Conservation (phyloP, 2,888 invertebrate species). For the Leptarthrus brevirostris region DNA sequence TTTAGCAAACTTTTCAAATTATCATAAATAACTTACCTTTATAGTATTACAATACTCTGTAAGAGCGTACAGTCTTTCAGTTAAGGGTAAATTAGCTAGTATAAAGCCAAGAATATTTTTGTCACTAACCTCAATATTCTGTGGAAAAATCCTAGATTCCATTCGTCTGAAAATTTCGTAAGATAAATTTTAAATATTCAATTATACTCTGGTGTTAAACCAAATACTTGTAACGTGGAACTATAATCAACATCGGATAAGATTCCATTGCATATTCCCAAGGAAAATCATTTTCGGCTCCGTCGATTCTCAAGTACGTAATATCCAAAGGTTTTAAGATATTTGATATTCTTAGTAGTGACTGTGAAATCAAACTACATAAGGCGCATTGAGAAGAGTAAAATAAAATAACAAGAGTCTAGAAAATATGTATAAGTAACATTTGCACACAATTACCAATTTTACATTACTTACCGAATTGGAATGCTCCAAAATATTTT, state of each 20-base stretch:
- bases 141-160: constrained; percentile 79
- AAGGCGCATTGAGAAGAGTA: constrained; percentile 83
- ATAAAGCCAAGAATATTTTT: constrained; percentile 75
- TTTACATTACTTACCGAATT: not conserved
- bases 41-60: constrained; percentile 70
- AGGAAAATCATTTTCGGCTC: constrained; percentile 84
- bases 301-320: constrained; percentile 79
- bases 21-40: constrained; percentile 63
- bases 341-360: constrained; percentile 75
- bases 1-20: no score
- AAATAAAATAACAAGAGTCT: constrained; percentile 83
- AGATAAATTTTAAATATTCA: no score
- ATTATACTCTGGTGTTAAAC: not conserved
- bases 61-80: constrained; percentile 69
- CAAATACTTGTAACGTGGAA: constrained; percentile 76
- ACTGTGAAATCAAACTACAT: constrained; percentile 77
- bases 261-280: constrained; percentile 79
- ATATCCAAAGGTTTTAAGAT: constrained; percentile 71
- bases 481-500: not conserved
- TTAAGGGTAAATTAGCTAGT: constrained; percentile 74
- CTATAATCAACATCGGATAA: constrained; percentile 84
- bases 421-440: constrained; percentile 9
- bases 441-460: no score
- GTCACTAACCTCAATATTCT: constrained; percentile 63
- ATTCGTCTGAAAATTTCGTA: constrained; percentile 72